A percentile compares a stretch with the other conserved stretches of the same genome.
Evolutionary conservation across 2,888 invertebrate species (phyloP).

Genomic region (Coecobrya sp.): DNA sequence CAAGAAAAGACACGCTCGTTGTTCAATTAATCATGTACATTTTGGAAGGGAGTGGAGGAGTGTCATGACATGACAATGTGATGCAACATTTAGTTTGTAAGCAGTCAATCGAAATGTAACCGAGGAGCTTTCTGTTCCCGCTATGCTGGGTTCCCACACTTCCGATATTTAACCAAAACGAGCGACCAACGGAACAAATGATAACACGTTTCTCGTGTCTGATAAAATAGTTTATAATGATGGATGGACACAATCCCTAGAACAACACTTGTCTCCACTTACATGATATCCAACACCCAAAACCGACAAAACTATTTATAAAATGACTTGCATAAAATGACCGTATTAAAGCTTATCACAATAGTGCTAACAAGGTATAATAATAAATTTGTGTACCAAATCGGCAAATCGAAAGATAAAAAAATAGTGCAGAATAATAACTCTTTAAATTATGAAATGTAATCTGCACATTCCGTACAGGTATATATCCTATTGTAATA

Average conservation of each 20-base stretch:
- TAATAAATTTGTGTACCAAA: not conserved
- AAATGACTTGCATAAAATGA: conserved; percentile 20
- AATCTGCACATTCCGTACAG: too few relatives aligned
- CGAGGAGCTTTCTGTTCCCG: not conserved
- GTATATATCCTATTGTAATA: not conserved
- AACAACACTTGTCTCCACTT: conserved; percentile 9
- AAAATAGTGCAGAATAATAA: too few relatives aligned
- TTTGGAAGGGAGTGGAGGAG: conserved; percentile 37
- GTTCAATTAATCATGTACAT: conserved; percentile 70
- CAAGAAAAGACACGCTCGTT: conserved; percentile 62
- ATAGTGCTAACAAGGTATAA: not conserved
- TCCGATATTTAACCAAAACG: conserved; percentile 49
- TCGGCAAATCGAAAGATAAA: not conserved
- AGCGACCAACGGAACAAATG: conserved; percentile 40
- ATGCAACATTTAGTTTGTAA: conserved; percentile 39
- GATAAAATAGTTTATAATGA: conserved; percentile 62
- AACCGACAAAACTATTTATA: not conserved
- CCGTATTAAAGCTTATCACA: not conserved
- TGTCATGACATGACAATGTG: conserved; percentile 56
- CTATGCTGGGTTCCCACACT: conserved; percentile 67
- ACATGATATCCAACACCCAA: too few relatives aligned
- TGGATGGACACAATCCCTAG: conserved; percentile 17
- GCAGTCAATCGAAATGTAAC: conserved; percentile 30
- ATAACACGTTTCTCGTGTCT: conserved; percentile 56
- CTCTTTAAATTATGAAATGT: not conserved